Evolutionary conservation across 2,888 invertebrate genomes (phyloP).

Genomic region (Synanthedon myopaeformis): DNA sequence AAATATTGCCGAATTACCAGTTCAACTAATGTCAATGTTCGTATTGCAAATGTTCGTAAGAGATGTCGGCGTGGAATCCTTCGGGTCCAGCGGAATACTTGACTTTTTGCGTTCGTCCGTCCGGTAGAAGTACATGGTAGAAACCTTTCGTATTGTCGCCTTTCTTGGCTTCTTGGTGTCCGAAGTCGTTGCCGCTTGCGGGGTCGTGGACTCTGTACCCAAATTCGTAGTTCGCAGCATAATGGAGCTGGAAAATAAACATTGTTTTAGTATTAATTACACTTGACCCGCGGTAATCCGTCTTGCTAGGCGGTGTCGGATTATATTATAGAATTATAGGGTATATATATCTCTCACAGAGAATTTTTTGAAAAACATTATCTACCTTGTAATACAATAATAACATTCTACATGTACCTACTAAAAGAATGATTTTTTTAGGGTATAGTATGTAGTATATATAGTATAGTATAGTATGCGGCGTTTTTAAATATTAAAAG

Average conservation of each 20-base stretch:
- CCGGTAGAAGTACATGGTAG: conserved; percentile 83
- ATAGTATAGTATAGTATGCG: no score
- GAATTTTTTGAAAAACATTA: no score
- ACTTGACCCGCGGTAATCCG: no score
- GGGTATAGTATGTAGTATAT: no score
- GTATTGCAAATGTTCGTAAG: conserved; percentile 61
- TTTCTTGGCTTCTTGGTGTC: conserved; percentile 78
- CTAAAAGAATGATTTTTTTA: no score
- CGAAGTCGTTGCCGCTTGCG: conserved; percentile 79
- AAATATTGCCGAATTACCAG: background rate
- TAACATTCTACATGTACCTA: no score
- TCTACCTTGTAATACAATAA: no score
- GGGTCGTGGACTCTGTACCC: conserved; percentile 81
- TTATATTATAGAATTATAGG: no score
- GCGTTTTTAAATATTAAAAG: no score
- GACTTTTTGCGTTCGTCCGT: conserved; percentile 83
- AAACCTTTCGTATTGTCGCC: conserved; percentile 78
- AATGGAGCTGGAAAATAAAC: conserved; percentile 55
- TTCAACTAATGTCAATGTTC: conserved; percentile 2
- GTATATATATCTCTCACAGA: no score
- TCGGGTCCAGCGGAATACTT: conserved; percentile 81
- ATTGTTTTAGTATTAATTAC: no score
- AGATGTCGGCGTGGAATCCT: conserved; percentile 83
- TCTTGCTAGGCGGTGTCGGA: no score
- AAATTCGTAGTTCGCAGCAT: conserved; percentile 74